These are phyloP conservation scores for Stratiolaelaps scimitus DNA, from an alignment of 1,140 invertebrate genomes.

Conservation along the genomic window DNA sequence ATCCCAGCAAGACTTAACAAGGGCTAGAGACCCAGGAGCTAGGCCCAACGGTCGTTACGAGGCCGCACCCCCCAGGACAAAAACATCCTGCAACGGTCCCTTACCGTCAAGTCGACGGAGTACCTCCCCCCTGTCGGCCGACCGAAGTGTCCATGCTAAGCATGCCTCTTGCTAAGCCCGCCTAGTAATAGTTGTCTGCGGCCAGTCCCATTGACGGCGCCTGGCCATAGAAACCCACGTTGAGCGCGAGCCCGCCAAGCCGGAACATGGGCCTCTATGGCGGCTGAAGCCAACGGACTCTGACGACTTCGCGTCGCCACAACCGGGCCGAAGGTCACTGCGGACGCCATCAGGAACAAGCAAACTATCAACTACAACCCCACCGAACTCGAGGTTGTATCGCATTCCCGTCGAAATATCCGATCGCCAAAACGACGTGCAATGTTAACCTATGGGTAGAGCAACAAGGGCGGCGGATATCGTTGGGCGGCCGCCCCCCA, in stretches of 20 bases:
- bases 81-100: no score
- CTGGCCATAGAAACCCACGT: slow-evolving; percentile 9
- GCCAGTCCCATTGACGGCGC: no score
- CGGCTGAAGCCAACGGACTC: slow-evolving; percentile 11
- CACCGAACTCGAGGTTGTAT: not conserved
- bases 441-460: slow-evolving; percentile 7
- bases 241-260: slow-evolving; percentile 28
- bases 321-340: slow-evolving; percentile 18
- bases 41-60: no score
- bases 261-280: slow-evolving; percentile 24
- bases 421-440: not conserved
- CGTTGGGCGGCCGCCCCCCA: slow-evolving; percentile 13
- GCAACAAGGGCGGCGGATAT: not conserved
- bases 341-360: slow-evolving; percentile 3
- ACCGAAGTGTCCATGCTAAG: no score
- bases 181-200: no score
- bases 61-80: no score
- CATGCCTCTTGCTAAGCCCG: no score
- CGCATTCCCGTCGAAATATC: not conserved
- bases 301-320: slow-evolving; percentile 19
- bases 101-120: no score
- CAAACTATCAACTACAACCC: not conserved
- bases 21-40: no score
- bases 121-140: no score
- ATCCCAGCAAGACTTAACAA: no score